Percentiles rank a stretch among this genome's conserved stretches.
Evolutionary conservation across 2,888 invertebrate species (phyloP).

Genomic region (Noctua fimbriata): DNA sequence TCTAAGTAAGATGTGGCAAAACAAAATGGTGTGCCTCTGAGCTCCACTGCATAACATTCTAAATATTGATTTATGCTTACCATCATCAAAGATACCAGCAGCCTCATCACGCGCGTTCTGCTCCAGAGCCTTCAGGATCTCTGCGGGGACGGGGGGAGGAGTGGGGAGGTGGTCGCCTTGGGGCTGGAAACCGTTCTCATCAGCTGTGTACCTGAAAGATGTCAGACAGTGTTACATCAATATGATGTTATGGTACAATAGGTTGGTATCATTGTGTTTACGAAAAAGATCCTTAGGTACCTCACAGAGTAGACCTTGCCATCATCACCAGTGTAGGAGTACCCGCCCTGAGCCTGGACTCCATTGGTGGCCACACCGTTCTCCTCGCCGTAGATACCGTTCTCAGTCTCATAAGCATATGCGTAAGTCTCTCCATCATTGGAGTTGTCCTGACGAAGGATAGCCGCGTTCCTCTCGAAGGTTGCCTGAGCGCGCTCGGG

Average conservation of each 20-base stretch:
- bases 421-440: conserved; percentile 84
- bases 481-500: conserved; percentile 82
- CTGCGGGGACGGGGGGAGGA: conserved; percentile 85
- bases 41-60: background rate
- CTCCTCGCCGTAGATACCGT: conserved; percentile 85
- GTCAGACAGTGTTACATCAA: accelerated
- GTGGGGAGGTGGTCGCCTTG: conserved; percentile 86
- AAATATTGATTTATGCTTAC: conserved; percentile 66
- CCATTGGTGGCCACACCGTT: conserved; percentile 85
- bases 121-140: conserved; percentile 83
- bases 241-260: no score
- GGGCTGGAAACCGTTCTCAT: conserved; percentile 85
- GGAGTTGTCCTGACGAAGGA: conserved; percentile 82
- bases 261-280: no score
- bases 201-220: conserved; percentile 83
- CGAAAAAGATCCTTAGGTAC: conserved; percentile 68
- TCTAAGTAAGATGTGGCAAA: background rate
- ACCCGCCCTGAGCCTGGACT: conserved; percentile 85
- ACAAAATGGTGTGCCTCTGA: background rate
- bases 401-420: conserved; percentile 85
- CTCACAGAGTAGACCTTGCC: conserved; percentile 84
- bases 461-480: conserved; percentile 84
- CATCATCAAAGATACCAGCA: conserved; percentile 86
- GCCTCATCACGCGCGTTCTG: conserved; percentile 87
- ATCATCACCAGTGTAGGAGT: conserved; percentile 87